Conservation (phyloP, 2,113 vertebrate species). For the Nycticebus coucang region DNA sequence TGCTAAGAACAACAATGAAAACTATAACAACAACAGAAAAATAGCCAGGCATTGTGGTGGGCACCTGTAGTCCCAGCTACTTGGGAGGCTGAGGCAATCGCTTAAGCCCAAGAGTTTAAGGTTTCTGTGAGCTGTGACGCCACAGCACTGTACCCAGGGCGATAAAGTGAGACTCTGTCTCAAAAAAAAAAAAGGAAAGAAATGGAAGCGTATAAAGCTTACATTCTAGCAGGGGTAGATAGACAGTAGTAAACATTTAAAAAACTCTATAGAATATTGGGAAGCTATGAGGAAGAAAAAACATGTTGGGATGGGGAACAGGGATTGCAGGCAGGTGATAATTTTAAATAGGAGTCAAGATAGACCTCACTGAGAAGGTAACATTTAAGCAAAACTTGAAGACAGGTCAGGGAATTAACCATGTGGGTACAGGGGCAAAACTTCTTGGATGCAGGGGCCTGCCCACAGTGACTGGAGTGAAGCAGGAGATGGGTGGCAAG, state of each 20-base stretch:
- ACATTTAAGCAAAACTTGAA: background rate
- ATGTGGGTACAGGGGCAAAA: background rate
- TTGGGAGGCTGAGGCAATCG: too few relatives aligned
- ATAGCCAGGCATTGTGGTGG: too few relatives aligned
- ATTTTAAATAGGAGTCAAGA: background rate
- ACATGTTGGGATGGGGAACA: accelerated
- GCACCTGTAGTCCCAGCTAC: too few relatives aligned
- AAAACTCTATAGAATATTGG: background rate
- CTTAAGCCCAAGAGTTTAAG: too few relatives aligned
- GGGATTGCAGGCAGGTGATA: background rate
- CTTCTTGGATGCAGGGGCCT: background rate
- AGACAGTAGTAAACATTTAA: background rate
- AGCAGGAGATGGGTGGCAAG: background rate
- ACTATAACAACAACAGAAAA: too few relatives aligned
- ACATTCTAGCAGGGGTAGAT: background rate
- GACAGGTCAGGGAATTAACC: background rate
- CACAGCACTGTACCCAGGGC: too few relatives aligned
- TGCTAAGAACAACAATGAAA: too few relatives aligned
- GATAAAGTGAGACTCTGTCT: too few relatives aligned
- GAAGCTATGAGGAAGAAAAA: background rate
- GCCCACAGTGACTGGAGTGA: background rate
- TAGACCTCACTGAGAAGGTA: background rate
- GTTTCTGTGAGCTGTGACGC: too few relatives aligned
- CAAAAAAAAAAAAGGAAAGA: background rate
- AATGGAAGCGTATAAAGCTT: background rate